phyloP scores from a whole-genome alignment of 2,888 invertebrate genomes.

The Malacosoma neustria region DNA sequence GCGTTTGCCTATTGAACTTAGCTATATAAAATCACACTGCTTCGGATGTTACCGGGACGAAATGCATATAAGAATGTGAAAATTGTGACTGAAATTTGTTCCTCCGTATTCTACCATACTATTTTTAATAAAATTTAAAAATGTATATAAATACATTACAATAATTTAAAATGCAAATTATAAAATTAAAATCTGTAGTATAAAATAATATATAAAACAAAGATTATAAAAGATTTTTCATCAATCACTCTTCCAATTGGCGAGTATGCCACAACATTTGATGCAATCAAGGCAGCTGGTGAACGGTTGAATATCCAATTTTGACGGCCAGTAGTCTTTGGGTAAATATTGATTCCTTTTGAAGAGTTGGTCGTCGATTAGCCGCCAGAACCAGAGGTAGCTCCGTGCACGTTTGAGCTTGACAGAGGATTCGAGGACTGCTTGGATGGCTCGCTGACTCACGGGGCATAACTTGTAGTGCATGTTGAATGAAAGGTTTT shows the following conservation, averaged over 20 bases:
- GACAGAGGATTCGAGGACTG: constrained; percentile 31
- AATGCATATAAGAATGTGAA: too few species aligned
- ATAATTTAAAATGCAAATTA: too few species aligned
- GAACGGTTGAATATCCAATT: constrained; percentile 16
- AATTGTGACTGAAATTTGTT: too few species aligned
- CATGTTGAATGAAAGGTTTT: constrained; percentile 43
- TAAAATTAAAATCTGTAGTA: too few species aligned
- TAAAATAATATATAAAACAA: too few species aligned
- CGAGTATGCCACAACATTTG: constrained; percentile 23
- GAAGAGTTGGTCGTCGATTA: constrained; percentile 38
- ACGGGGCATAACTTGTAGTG: constrained; percentile 34
- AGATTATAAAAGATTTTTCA: too few species aligned
- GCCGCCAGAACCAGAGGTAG: constrained; percentile 39
- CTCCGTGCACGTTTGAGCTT: constrained; percentile 34
- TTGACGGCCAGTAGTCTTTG: constrained; percentile 33
- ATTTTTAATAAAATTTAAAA: too few species aligned
- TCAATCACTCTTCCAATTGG: not conserved
- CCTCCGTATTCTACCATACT: too few species aligned
- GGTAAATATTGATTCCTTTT: constrained; percentile 26
- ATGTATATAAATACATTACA: too few species aligned
- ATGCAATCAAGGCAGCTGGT: constrained; percentile 20
- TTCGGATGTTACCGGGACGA: too few species aligned
- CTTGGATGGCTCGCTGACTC: constrained; percentile 36
- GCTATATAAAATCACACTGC: too few species aligned
- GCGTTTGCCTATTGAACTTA: too few species aligned